Conservation (phyloP, 2,797 vertebrate species). For the Chiloscyllium punctatum region DNA sequence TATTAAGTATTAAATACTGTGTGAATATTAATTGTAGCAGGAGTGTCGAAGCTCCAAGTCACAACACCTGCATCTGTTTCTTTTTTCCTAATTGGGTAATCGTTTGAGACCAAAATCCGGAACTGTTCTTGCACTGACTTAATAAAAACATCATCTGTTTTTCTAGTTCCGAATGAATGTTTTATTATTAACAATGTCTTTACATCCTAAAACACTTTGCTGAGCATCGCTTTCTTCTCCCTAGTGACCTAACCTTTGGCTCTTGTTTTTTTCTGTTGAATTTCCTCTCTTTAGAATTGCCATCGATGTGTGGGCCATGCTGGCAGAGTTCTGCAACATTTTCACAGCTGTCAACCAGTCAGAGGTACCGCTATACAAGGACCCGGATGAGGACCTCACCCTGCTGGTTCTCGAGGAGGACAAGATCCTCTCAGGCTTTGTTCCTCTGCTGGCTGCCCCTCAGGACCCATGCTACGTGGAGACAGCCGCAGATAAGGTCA, state of each 20-base stretch:
- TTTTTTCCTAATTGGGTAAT: constrained; percentile 33
- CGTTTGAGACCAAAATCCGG: constrained; percentile 32
- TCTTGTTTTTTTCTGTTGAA: constrained; percentile 37
- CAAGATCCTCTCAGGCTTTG: constrained; percentile 69
- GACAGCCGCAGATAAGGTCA: constrained; percentile 81
- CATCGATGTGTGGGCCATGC: constrained; percentile 83
- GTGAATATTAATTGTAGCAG: background rate
- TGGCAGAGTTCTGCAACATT: constrained; percentile 89
- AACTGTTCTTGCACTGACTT: constrained; percentile 34
- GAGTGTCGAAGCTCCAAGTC: constrained; percentile 21
- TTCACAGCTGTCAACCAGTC: constrained; percentile 85
- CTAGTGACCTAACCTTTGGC: constrained; percentile 35
- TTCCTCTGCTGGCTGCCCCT: constrained; percentile 72
- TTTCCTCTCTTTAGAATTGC: constrained; percentile 58
- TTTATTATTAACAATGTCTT: constrained; percentile 39
- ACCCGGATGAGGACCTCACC: constrained; percentile 76
- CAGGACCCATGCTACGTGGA: constrained; percentile 97
- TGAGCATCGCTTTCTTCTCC: constrained; percentile 35
- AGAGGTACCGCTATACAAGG: constrained; percentile 90
- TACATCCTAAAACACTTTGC: constrained; percentile 38
- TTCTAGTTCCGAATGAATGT: constrained; percentile 37
- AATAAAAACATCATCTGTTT: constrained; percentile 39
- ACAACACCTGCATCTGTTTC: constrained; percentile 32
- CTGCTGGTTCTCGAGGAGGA: constrained; percentile 72
- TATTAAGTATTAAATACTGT: background rate